phyloP scores from a whole-genome alignment of 1,140 invertebrate species.

The Cyclargus thomasi region DNA sequence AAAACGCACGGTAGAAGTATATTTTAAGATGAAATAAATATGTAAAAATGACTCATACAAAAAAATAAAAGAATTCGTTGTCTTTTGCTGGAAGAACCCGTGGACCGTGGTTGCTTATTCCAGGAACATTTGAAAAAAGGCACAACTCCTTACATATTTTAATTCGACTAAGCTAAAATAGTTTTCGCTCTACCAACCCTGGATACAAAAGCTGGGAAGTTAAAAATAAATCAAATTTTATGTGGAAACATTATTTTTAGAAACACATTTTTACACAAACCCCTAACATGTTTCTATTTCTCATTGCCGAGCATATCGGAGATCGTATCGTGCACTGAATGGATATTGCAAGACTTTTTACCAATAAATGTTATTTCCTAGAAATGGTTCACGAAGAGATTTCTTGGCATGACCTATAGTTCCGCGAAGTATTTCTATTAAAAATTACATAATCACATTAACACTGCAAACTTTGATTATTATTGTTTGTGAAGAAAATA shows the following conservation, averaged over 20 bases:
- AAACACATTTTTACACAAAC: constrained; percentile 9
- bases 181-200: too few relatives aligned
- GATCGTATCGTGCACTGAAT: constrained; percentile 12
- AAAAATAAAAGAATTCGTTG: too few relatives aligned
- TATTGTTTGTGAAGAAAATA: too few relatives aligned
- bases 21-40: too few relatives aligned
- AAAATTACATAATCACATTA: not conserved
- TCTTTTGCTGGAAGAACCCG: too few relatives aligned
- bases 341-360: constrained; percentile 12
- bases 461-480: not conserved
- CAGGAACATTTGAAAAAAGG: too few relatives aligned
- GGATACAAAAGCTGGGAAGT: not conserved
- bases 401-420: not conserved
- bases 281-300: constrained; percentile 11
- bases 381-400: not conserved
- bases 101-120: too few relatives aligned
- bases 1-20: too few relatives aligned
- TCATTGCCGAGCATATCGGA: constrained; percentile 5
- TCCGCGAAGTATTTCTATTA: not conserved
- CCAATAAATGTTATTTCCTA: constrained; percentile 14
- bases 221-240: not conserved
- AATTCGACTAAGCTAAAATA: not conserved
- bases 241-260: constrained; percentile 10
- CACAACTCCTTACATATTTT: too few relatives aligned
- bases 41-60: too few relatives aligned